Base-by-base conservation (phyloP, 2,797 vertebrate species). In the Antennarius maculatus region DNA sequence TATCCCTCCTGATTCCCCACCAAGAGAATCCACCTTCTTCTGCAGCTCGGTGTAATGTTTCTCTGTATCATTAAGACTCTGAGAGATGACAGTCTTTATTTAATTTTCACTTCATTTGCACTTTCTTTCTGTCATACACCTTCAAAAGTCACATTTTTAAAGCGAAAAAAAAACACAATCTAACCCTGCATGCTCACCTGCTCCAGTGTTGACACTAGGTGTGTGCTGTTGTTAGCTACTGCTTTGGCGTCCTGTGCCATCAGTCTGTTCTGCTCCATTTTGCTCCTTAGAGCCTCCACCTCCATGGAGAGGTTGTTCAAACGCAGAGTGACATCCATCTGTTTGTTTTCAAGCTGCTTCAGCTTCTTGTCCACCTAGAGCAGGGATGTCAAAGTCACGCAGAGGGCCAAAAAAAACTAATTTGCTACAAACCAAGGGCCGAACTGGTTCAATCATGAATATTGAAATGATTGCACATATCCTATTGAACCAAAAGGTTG, bases 51-150 rank as follows among this genome's bases (percentile, higher is more conserved):
- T 37, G 43, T 93, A 94, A 18, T 71, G 88, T 31, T 78, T 60
- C 14, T 91, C 88, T 2, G 92, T 93, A 49, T 92, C 54, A n/a
- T 91, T 91, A 50, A 95, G 59, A 13, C 91, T 92, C 93, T 95
- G 71, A 3, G 13, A 48, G n/a, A 43, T 15, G 13, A 71, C 1
- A 5, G 74, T 27, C n/a, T 5, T 15, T 15, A 8, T 50, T 13
- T 12, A 11, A 4, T 9, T 27, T 54, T 43, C 0, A 13, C 15
- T 50, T 49, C 3, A 48, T 46, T 4, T 9, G 4, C 28, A 17
- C 12, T 15, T 43, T 15, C 28, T 37, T 47, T 14, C 7, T 49
- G 50, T 31, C 1, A 29, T 37, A 0, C 16, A 18, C 17, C 29
- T 14, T 37, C 29, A 14, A 34, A 13, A 2, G 15, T 4, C 0